These are phyloP conservation scores for Halocaridina rubra DNA, from an alignment of 2,888 invertebrate genomes.

Conservation along the genomic window DNA sequence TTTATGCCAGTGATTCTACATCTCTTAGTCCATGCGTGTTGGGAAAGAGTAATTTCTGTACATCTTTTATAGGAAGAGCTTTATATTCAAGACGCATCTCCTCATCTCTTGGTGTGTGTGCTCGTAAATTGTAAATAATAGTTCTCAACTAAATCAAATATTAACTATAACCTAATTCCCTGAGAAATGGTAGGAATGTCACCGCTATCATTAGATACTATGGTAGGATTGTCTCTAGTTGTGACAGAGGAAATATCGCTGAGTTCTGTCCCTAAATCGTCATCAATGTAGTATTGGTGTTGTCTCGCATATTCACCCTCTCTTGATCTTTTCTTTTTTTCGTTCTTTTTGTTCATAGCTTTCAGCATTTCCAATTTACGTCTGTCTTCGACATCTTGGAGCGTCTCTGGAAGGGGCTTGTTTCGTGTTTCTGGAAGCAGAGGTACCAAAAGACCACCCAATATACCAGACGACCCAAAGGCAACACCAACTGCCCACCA, in stretches of 20 bases:
- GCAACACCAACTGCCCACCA: slow-evolving; percentile 64
- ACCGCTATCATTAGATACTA: neutral
- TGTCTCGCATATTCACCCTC: neutral
- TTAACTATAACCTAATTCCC: neutral
- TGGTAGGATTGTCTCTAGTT: neutral
- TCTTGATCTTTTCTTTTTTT: neutral
- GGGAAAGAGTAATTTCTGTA: too few species aligned
- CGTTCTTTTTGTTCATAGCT: neutral
- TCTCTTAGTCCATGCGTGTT: too few species aligned
- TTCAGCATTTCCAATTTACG: neutral
- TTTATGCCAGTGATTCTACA: too few species aligned
- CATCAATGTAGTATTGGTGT: neutral
- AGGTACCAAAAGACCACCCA: slow-evolving; percentile 65
- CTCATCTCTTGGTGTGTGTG: too few species aligned
- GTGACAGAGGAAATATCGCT: neutral
- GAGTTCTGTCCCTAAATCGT: neutral
- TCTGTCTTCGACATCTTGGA: slow-evolving; percentile 42
- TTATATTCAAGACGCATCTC: too few species aligned
- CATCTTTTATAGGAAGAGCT: too few species aligned
- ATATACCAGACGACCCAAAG: slow-evolving; percentile 65
- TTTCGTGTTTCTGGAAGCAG: slow-evolving; percentile 66
- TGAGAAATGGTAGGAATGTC: neutral
- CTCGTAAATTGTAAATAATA: too few species aligned
- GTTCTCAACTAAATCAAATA: too few species aligned
- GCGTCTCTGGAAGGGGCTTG: slow-evolving; percentile 65